Percentiles rank a stretch among this genome's conserved stretches.
phyloP scores from a whole-genome alignment of 2,797 vertebrate genomes.

The Pangasius larnaudii region DNA sequence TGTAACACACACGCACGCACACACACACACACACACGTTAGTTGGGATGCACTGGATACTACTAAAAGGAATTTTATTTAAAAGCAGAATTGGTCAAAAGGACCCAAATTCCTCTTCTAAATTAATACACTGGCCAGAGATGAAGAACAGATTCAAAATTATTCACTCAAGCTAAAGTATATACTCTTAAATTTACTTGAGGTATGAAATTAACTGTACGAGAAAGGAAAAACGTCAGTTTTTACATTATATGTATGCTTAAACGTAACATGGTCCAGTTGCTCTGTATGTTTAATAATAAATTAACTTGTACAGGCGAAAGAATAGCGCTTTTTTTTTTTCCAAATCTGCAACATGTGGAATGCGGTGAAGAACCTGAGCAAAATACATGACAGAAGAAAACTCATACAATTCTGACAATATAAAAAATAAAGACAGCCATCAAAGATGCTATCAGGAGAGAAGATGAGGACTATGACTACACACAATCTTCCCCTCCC shows the following conservation, averaged over 20 bases:
- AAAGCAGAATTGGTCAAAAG: background rate
- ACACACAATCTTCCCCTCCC: background rate
- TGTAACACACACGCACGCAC: slow-evolving; percentile 50
- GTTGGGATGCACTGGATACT: background rate
- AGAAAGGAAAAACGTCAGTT: background rate
- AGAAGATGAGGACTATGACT: background rate
- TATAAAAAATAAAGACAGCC: background rate
- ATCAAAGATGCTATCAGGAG: background rate
- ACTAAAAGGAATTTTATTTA: background rate
- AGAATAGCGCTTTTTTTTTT: background rate
- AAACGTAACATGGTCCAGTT: background rate
- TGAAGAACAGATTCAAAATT: background rate
- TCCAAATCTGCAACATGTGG: background rate
- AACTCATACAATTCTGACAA: background rate
- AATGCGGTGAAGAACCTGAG: background rate
- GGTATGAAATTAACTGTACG: background rate
- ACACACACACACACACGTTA: slow-evolving; percentile 45
- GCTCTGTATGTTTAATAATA: background rate
- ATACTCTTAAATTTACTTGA: background rate
- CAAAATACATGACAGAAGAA: background rate
- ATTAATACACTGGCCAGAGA: background rate
- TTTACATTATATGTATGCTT: background rate
- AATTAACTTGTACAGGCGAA: background rate
- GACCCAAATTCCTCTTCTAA: background rate
- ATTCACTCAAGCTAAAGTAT: background rate